Base-by-base conservation (phyloP, 2,888 invertebrate species). In the Hesperia comma region DNA sequence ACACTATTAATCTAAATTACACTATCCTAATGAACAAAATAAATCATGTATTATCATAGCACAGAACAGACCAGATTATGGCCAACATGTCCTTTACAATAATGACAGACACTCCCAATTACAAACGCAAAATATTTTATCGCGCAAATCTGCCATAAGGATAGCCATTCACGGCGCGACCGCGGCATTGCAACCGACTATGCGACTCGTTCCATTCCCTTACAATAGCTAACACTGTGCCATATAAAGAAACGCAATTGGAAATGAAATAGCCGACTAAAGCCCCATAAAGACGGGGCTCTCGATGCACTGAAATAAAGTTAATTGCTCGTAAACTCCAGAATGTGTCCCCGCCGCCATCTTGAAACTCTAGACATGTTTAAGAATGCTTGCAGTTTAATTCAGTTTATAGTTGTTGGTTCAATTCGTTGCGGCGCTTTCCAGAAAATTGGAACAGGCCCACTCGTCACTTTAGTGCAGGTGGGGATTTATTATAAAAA, bases 221-320 rank as follows among this genome's bases (percentile, higher is more conserved):
- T 70, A 75, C 75, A 79, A 80, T 78, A 75, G 74, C 77, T 73
- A 70, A 75, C 75, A 77, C 77, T 75, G 69, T 70, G 64, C 83
- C 82, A 77, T 82, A 83, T 83, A 83, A 73, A 83, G 81, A 75
- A 79, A 78, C 74, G 77, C 74, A 78, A 79, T 82, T 78, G 75
- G 75, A 74, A 74, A 77, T 77, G 71, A 72, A 74, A 74, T 72
- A 68, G 68, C 72, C 62, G 66, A 69, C 72, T 67, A 70, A 75
- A 76, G 72, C 69, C 66, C 71, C 71, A 72, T 77, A 76, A 79
- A 79, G 77, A 75, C 70, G 71, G 68, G 72, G 67, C 71, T 71
- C 74, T 72, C 72, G 74, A 74, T 77, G 74, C 73, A 73, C 77
- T 75, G 75, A 78, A 80, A 81, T 81, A 80, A 80, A 80, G 73